Evolutionary conservation across 2,797 vertebrate species (phyloP).

Genomic region (Knipowitschia caucasica): DNA sequence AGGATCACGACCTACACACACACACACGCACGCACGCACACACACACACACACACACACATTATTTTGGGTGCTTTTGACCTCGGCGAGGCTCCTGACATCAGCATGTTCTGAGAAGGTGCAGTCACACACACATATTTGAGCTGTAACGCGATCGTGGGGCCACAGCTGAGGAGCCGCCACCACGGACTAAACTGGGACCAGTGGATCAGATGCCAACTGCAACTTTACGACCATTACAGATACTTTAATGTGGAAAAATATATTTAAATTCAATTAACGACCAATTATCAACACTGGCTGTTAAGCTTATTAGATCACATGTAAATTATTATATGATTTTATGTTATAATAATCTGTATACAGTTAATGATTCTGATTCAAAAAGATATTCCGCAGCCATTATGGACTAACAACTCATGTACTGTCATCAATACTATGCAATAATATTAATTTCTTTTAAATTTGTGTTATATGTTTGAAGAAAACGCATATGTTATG

Average conservation of each 20-base stretch:
- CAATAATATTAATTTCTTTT: too few species aligned
- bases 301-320: too few species aligned
- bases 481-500: too few species aligned
- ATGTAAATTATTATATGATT: too few species aligned
- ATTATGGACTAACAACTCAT: too few species aligned
- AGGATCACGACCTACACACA: conserved; percentile 47
- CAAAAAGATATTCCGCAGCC: too few species aligned
- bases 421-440: too few species aligned
- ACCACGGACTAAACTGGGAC: conserved; percentile 58
- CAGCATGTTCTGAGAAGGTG: conserved; percentile 44
- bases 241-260: background rate
- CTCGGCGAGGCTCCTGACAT: conserved; percentile 29
- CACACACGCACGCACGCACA: conserved; percentile 12
- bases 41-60: background rate
- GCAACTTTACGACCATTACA: background rate
- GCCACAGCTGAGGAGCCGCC: conserved; percentile 59
- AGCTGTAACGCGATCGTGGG: conserved; percentile 44
- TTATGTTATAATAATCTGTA: too few species aligned
- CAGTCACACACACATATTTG: conserved; percentile 28
- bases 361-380: too few species aligned
- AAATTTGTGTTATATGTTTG: too few species aligned
- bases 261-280: too few species aligned
- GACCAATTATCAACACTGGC: background rate
- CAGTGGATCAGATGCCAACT: conserved; percentile 33
- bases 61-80: conserved; percentile 3